Evolutionary conservation across 2,888 invertebrate species (phyloP), one percentile per base, ranked within the genome.

Genomic region (Folsomia candida): DNA sequence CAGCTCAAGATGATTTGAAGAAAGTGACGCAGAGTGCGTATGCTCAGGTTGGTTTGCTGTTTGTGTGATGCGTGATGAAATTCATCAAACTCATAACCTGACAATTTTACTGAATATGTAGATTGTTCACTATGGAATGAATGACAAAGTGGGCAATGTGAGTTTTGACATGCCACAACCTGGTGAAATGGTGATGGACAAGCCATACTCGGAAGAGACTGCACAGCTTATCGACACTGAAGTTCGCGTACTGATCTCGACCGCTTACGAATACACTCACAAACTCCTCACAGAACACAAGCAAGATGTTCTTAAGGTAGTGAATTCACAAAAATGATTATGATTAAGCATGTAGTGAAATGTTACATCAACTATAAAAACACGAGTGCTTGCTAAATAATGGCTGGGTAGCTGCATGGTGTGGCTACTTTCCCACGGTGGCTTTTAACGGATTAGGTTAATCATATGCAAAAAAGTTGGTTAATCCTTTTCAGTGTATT

Each of bases 1-100:
- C n/a, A n/a, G 99, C 99, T 0, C 97, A 98, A 82, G 98, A 99
- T 82, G 99, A 99, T 86, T 87, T 99, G 63, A 92, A 95, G 83
- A 99, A 99, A 85, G 93, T 99, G 75, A 99, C 99, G 0, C 93
- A 97, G 83, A 96, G 91, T 84, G 99, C 99, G 0, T 99, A 99
- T 83, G 91, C 98, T 0, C 98, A 99, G 85, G 88, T 88, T 75
- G 72, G 71, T 27, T 14, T 27, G 2, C 27, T 11, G 28, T 28
- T 28, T 26, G 18, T 25, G 2, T 58, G n/a, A 14, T 58, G 11
- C 6, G 4, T 58, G 6, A 61, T 4, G 6, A 22, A 22, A 37
- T 47, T 59, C 22, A 24, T 24, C 37, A 25, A 26, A 27, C 54
- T 57, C 57, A n/a, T 57, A 9, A 18, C 20, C 24, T 57, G 11